Percentiles rank a stretch among this genome's conserved stretches.
These are phyloP conservation scores for Agonum fuliginosum DNA, from an alignment of 2,888 invertebrate species.

Conservation along the genomic window DNA sequence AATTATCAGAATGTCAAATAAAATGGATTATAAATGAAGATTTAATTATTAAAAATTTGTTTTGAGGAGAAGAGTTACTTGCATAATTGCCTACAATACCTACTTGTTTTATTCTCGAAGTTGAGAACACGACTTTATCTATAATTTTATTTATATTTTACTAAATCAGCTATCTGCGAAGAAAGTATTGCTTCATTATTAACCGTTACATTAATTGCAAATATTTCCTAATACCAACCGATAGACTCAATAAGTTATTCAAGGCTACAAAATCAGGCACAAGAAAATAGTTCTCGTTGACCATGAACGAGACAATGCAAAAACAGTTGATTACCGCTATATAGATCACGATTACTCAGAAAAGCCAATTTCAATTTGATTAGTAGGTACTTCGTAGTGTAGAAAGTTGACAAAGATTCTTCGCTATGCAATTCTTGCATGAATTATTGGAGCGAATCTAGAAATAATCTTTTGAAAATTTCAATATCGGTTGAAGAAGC, in stretches of 20 bases:
- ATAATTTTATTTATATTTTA: background rate
- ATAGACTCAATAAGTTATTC: slow-evolving; percentile 3
- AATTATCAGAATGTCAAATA: no score
- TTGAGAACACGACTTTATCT: no score
- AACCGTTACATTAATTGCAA: slow-evolving; percentile 22
- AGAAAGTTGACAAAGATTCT: background rate
- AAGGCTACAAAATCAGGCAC: slow-evolving; percentile 1
- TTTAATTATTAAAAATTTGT: no score
- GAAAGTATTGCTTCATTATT: background rate
- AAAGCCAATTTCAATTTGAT: slow-evolving; percentile 3
- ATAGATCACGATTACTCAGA: slow-evolving; percentile 20
- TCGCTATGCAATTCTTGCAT: background rate
- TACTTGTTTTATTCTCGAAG: no score
- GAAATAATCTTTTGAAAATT: background rate
- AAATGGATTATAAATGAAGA: no score
- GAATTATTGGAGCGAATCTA: slow-evolving; percentile 15
- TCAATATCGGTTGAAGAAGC: background rate
- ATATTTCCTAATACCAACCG: slow-evolving; percentile 13
- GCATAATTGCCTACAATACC: no score
- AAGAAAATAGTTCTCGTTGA: slow-evolving; percentile 4
- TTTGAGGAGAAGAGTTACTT: no score
- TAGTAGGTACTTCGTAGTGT: background rate
- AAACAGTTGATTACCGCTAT: slow-evolving; percentile 24
- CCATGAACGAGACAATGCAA: slow-evolving; percentile 31
- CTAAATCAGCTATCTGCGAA: background rate